A percentile compares a stretch with the other conserved stretches of the same genome.
Conservation (phyloP, 2,888 invertebrate species). For the Cephus rjabovi region DNA sequence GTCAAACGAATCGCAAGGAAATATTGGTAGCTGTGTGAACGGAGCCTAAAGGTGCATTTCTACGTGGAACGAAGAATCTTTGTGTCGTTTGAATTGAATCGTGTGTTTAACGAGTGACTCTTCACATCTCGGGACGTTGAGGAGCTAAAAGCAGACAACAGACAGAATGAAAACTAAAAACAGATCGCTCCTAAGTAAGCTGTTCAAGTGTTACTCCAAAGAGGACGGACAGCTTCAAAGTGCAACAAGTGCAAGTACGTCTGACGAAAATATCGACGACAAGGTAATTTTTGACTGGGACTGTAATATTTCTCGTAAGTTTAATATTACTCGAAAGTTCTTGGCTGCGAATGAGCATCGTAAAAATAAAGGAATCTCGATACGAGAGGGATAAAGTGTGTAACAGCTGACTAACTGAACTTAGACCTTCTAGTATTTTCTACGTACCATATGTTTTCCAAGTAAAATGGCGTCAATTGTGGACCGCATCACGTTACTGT, state of each 20-base stretch:
- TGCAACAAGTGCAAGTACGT: constrained; percentile 3
- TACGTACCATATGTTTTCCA: neutral
- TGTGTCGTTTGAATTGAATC: no score
- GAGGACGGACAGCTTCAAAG: constrained; percentile 23
- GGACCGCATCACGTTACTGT: neutral
- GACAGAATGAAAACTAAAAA: constrained; percentile 52
- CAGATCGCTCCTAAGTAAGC: constrained; percentile 47
- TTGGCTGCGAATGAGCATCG: neutral
- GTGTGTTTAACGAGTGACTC: neutral
- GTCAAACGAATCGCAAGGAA: constrained; percentile 14
- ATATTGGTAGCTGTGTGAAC: neutral
- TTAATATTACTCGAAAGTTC: neutral
- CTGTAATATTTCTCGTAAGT: neutral
- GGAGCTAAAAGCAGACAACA: neutral
- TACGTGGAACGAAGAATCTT: neutral
- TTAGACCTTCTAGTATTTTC: neutral
- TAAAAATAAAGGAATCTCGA: neutral
- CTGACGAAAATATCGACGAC: neutral
- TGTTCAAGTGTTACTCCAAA: constrained; percentile 53
- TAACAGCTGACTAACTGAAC: neutral
- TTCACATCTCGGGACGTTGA: neutral
- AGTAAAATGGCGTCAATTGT: neutral
- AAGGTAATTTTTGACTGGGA: neutral
- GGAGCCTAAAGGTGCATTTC: neutral
- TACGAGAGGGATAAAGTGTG: neutral